Conservation (phyloP, 2,888 invertebrate genomes). For the Imbricaverruca yamaguchii region DNA sequence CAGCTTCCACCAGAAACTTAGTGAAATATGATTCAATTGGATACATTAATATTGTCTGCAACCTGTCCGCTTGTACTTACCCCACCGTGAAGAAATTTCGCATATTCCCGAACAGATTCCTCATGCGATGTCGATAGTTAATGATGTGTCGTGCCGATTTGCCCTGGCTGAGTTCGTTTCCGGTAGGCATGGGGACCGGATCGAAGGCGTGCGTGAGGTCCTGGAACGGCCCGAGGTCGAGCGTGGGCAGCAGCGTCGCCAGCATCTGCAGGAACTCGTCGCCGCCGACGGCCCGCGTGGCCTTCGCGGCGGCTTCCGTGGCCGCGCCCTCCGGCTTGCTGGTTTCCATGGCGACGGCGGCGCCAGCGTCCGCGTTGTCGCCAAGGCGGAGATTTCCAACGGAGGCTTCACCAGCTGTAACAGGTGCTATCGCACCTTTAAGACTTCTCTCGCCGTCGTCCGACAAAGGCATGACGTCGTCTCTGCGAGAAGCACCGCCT, state of each 20-base stretch:
- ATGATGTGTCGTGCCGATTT: neutral
- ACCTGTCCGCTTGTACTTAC: neutral
- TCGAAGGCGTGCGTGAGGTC: neutral
- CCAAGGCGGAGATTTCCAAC: no score
- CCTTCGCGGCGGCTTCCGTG: neutral
- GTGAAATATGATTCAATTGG: no score
- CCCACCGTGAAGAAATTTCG: neutral
- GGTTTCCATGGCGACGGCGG: no score
- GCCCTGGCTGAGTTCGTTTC: neutral
- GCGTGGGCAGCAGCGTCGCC: neutral
- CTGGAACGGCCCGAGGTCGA: conserved; percentile 8
- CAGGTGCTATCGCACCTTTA: no score
- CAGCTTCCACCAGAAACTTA: no score
- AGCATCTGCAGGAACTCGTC: neutral
- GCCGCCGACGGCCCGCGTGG: neutral
- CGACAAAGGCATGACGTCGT: no score
- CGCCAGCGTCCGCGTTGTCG: no score
- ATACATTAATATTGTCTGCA: no score
- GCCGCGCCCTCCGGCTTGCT: no score
- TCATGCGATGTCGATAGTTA: neutral
- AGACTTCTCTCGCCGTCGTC: no score
- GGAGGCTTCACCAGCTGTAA: no score
- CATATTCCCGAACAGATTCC: neutral
- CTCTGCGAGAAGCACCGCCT: no score
- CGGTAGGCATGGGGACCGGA: neutral